Base-by-base conservation (phyloP, 2,113 vertebrate species). In the Pipa parva region DNA sequence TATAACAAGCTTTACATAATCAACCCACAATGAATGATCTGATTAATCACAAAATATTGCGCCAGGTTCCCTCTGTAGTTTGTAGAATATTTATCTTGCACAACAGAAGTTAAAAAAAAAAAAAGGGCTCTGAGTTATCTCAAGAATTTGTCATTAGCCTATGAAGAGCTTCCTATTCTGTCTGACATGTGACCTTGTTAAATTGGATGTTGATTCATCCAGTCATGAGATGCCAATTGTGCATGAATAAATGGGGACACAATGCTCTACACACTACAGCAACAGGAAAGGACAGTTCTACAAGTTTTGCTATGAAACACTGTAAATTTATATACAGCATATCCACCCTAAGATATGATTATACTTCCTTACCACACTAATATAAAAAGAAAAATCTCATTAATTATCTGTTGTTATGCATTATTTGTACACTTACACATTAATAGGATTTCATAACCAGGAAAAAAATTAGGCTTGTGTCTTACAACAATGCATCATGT, bases 131-230 rank as follows among this genome's bases (percentile, higher is more conserved):
- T 42, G 11, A 42, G 21, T 24, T 46, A 45, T 45, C 57, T 31
- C 24, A 60, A 36, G 76, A 76, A 79, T 57, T 75, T 74, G 73
- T 63, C 28, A 77, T 73, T 78, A 63, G 75, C 58, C 71, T 73
- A 61, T 77, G 66, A 77, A 76, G 69, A 74, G 75, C 75, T 68
- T 78, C 81, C 74, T 69, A 80, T 76, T 75, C 74, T 73, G 75
- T 78, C 75, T 77, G 79, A 80, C 81, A 85, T 83, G 80, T 86
- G 80, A 86, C 78, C 80, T 76, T 42, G 73, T 79, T 71, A 79
- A 78, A 78, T 82, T 84, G 79, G 71, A 78, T 76, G 79, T 85
- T 85, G 79, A 86, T 83, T 86, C 83, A 84, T 75, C 79, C 73
- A 80, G 82, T 83, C 84, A 86, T 83, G 77, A 84, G 69, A 76